Base-by-base conservation (phyloP, 2,888 invertebrate species). In the Copidosoma aretas region DNA sequence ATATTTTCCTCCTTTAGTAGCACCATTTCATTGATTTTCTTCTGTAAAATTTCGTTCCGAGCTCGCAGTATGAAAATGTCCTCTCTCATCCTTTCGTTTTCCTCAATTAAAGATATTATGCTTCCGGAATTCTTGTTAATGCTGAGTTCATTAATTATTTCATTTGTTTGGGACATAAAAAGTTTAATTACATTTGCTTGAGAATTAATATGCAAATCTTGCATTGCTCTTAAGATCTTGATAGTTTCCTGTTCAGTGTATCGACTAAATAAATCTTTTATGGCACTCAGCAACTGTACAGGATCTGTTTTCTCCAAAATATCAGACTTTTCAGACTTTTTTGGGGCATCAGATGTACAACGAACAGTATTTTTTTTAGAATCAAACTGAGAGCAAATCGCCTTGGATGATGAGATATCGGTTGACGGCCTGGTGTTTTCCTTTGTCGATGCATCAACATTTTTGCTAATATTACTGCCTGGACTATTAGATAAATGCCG, bases 221-320 rank as follows among this genome's bases (percentile, higher is more conserved):
- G 76, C 75, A 83, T 77, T 1, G 77, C 68, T 21, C 71, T 75
- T 58, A 82, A 61, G 25, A 83, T 76, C 68, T 80, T 82, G 5
- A 75, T 71, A 57, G 79, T 79, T 64, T 83, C 83, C 25, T 79
- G 76, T 61, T 80, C 80, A 1, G 81, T 78, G 41, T 79, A 79
- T 4, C 73, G 75, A 43, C 79, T 80, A 14, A 83, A 74, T 8
- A 82, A 64, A 57, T 83, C 82, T 61, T 82, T 82, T 8, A 83
- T 76, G 10, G 79, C 77, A 67, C 71, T 80, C 10, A 82, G 67
- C 51, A 83, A 73, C 3, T 73, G 73, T 17, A 77, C 74, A 8
- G 78, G 71, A 71, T 82, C 80, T 15, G 77, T 73, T 53, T 75
- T 76, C 43, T 76, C 78, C 32, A 70, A 64, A 4, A 71, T n/a